Conservation (phyloP, 2,113 vertebrate genomes). For the Elaphurus davidianus region DNA sequence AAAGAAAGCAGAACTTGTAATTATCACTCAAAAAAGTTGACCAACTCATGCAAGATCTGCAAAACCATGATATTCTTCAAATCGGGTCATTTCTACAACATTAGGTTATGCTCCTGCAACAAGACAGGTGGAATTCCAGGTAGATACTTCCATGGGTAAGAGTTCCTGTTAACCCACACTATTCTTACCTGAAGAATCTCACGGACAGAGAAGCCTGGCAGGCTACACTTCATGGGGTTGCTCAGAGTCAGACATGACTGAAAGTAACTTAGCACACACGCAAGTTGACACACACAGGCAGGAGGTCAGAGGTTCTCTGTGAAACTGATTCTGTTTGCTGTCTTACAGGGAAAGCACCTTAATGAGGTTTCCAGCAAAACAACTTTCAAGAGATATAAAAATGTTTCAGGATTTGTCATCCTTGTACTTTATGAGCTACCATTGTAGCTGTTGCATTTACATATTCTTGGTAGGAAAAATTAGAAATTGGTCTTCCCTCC, state of each 20-base stretch:
- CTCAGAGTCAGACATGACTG: neutral
- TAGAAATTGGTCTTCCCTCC: neutral
- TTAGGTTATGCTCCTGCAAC: too few relatives aligned
- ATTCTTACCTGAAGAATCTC: neutral
- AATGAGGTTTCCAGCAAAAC: neutral
- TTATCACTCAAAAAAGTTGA: neutral
- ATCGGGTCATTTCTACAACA: neutral
- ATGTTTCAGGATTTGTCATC: neutral
- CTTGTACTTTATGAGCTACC: neutral
- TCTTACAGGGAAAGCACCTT: neutral
- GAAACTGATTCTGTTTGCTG: neutral
- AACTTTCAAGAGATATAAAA: neutral
- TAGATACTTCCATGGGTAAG: neutral
- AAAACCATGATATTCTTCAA: neutral
- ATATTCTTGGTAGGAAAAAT: neutral
- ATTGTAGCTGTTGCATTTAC: neutral
- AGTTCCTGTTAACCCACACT: neutral
- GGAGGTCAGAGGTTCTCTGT: neutral
- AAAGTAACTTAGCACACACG: neutral
- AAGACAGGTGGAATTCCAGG: neutral
- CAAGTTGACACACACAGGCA: neutral
- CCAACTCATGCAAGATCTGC: neutral
- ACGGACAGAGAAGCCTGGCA: neutral
- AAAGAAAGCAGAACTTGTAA: neutral
- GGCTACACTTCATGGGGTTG: neutral